Percentiles rank a stretch among this genome's conserved stretches.
Conservation (phyloP, 2,888 invertebrate species). For the Lobophora halterata region DNA sequence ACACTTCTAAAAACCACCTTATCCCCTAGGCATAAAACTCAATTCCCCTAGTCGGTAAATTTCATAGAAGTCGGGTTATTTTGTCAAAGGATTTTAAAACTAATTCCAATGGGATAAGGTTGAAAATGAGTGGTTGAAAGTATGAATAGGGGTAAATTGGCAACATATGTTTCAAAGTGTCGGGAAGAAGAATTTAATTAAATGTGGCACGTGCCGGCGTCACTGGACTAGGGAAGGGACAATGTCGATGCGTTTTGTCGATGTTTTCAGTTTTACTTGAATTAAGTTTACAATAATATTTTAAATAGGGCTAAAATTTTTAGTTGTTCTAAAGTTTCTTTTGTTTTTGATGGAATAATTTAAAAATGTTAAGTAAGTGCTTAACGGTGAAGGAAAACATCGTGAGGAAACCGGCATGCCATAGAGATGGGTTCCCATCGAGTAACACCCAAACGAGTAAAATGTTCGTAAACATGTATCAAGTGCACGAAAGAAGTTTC, state of each 20-base stretch:
- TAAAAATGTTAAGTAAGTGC: no score
- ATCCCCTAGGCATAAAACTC: slow-evolving; percentile 7
- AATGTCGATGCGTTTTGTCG: slow-evolving; percentile 5
- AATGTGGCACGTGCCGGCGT: slow-evolving; percentile 66
- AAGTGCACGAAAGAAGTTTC: no score
- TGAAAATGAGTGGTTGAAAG: slow-evolving; percentile 17
- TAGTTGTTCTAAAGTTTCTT: no score
- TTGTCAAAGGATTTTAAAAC: slow-evolving; percentile 19
- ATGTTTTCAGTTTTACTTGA: no score
- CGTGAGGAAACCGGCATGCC: no score
- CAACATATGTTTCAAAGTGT: slow-evolving; percentile 75
- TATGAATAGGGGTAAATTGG: slow-evolving; percentile 50
- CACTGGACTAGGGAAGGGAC: slow-evolving; percentile 37
- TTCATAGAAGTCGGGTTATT: not conserved
- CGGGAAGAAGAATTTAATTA: slow-evolving; percentile 82
- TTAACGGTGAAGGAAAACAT: no score
- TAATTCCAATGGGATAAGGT: slow-evolving; percentile 11
- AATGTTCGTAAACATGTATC: no score
- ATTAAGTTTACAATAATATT: no score
- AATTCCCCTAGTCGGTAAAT: slow-evolving; percentile 4
- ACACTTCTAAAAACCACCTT: slow-evolving; percentile 9
- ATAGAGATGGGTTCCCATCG: no score
- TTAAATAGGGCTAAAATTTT: no score
- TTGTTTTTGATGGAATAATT: not conserved
- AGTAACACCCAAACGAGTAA: no score